These are phyloP conservation scores for Ceuthmochares aereus DNA, from an alignment of 2,113 vertebrate genomes.

Conservation along the genomic window DNA sequence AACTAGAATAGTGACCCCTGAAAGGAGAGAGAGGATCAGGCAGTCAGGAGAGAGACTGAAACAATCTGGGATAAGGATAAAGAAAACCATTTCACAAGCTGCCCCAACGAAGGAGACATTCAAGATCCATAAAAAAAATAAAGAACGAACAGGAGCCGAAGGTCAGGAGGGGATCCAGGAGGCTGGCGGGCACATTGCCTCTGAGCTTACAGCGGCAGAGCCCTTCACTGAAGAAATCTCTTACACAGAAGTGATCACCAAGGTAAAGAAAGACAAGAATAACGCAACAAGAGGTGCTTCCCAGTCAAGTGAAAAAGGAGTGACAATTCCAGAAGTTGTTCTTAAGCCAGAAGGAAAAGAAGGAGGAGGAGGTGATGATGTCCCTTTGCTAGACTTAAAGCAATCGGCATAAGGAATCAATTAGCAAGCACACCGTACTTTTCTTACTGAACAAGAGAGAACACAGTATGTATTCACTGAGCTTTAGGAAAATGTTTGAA, in stretches of 20 bases:
- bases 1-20: conserved; percentile 91
- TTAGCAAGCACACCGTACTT: not conserved
- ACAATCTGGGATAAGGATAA: conserved; percentile 87
- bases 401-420: conserved; percentile 78
- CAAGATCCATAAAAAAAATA: conserved; percentile 85
- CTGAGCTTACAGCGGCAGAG: conserved; percentile 71
- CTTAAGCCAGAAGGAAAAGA: conserved; percentile 79
- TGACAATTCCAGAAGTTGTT: conserved; percentile 66
- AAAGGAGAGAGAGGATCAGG: conserved; percentile 90
- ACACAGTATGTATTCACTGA: not conserved
- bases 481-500: conserved; percentile 17
- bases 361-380: conserved; percentile 74
- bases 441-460: not conserved
- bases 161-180: conserved; percentile 86
- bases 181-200: conserved; percentile 15
- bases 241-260: conserved; percentile 83
- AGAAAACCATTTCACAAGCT: conserved; percentile 91
- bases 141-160: conserved; percentile 81
- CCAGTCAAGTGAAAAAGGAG: conserved; percentile 50
- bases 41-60: conserved; percentile 89
- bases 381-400: conserved; percentile 86
- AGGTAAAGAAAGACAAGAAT: conserved; percentile 83
- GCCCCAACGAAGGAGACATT: conserved; percentile 88
- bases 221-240: conserved; percentile 82
- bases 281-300: conserved; percentile 67